Percentiles rank a stretch among this genome's conserved stretches.
Conservation (phyloP, 2,113 vertebrate genomes). For the Melanerpes formicivorus region DNA sequence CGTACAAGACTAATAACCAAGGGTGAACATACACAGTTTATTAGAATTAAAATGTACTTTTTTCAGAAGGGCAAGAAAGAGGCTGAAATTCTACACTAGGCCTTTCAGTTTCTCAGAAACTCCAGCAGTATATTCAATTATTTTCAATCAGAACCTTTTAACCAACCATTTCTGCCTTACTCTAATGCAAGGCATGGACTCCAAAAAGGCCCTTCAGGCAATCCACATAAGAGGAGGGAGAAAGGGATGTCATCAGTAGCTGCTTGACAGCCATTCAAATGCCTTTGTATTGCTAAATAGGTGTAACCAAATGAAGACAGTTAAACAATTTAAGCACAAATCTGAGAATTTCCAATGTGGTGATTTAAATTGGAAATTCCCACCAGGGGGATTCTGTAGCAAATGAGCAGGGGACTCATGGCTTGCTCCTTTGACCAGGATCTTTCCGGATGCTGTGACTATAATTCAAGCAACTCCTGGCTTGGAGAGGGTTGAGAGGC, state of each 20-base stretch:
- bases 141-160: constrained; percentile 49
- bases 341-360: no score
- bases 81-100: constrained; percentile 39
- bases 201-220: constrained; percentile 49
- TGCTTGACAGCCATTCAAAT: neutral
- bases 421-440: no score
- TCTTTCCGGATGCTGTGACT: no score
- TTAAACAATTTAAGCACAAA: no score
- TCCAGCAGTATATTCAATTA: constrained; percentile 38
- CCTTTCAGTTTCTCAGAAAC: constrained; percentile 37
- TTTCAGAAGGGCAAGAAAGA: constrained; percentile 16
- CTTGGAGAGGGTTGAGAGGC: no score
- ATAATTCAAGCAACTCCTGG: no score
- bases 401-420: no score
- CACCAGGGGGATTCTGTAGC: no score
- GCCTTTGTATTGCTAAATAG: constrained; percentile 17
- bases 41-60: constrained; percentile 32
- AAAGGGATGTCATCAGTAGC: constrained; percentile 23
- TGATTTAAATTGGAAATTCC: no score
- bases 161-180: neutral
- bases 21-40: constrained; percentile 23
- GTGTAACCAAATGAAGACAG: neutral
- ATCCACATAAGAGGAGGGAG: neutral
- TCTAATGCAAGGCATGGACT: neutral
- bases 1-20: constrained; percentile 31